Evolutionary conservation across 2,888 invertebrate genomes (phyloP), one percentile per base, ranked within the genome.

Genomic region (Agrotis exclamationis): DNA sequence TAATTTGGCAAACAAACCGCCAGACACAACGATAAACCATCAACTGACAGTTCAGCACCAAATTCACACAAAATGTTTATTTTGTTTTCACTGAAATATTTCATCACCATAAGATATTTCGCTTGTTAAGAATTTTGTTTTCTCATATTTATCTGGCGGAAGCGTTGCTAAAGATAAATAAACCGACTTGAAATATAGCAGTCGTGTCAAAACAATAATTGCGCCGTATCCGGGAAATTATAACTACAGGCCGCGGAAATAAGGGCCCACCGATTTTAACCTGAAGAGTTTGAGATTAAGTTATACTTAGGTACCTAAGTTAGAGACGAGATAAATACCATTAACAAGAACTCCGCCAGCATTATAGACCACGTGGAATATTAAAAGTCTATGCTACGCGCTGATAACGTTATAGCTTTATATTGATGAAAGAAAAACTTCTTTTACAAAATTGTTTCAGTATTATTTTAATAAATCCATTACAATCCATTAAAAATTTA

Each of bases 31-130:
- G 22, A 44, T 56, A n/a, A 51, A 58, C 20, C 45, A 66, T 67
- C 57, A 33, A 18, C n/a, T n/a, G n/a, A n/a, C 24, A 45, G 63
- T 47, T 74, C 20, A 63, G 45, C 33, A 58, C 58, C 24, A 63
- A 71, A 59, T 74, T 77, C 22, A 51, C 28, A 54, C 56, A 24
- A n/a, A 54, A 22, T 70, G 57, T 70, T 66, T 74, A 71, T 79
- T 79, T 72, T 68, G 22, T 9, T 71, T 67, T 53, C 54, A 69
- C 68, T 71, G 24, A 65, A 45, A 68, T 70, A 59, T 58, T 63
- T 70, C 57, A 48, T 70, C 28, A 44, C 22, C 45, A 20, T 67
- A 47, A 71, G 65, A 66, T 57, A 71, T 63, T 70, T 63, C 50
- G 57, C 44, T 33, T 9, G 47, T 58, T 63, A 71, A 63, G 50